These are phyloP conservation scores for Platycheirus albimanus DNA, from an alignment of 2,888 invertebrate species.

Conservation along the genomic window DNA sequence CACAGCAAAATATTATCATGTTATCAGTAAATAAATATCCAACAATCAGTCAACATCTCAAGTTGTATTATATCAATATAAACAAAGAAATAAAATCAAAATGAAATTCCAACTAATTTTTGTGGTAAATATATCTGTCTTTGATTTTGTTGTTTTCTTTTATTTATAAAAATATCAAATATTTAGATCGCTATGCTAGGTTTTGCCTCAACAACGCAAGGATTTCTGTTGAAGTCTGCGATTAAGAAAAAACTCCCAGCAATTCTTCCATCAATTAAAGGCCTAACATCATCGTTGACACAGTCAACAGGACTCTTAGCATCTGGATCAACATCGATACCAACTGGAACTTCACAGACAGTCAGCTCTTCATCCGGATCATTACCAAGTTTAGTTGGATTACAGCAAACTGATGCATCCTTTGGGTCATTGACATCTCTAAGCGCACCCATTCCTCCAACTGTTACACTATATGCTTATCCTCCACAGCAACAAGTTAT, in stretches of 20 bases:
- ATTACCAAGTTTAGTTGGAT: not conserved
- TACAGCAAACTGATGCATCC: not conserved
- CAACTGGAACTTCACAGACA: not conserved
- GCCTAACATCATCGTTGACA: not conserved
- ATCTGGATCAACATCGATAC: not conserved
- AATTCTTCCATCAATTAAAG: not conserved
- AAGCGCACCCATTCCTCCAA: not conserved
- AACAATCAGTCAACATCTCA: constrained; percentile 8
- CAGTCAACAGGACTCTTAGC: too few relatives aligned
- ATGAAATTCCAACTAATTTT: constrained; percentile 26
- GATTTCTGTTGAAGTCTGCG: constrained; percentile 12
- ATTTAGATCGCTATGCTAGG: constrained; percentile 30
- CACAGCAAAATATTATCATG: not conserved
- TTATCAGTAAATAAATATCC: constrained; percentile 40
- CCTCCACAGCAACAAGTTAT: not conserved
- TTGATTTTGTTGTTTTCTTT: not conserved
- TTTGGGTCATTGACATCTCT: not conserved
- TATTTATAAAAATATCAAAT: not conserved
- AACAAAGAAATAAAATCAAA: not conserved
- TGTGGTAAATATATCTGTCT: not conserved
- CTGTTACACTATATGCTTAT: not conserved
- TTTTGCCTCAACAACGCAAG: constrained; percentile 27
- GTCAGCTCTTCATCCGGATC: not conserved
- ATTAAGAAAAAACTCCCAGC: constrained; percentile 17
- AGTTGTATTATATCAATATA: too few relatives aligned